A percentile compares a stretch with the other conserved stretches of the same genome.
These are phyloP conservation scores for Pristis pectinata DNA, from an alignment of 2,797 vertebrate species.

Conservation along the genomic window DNA sequence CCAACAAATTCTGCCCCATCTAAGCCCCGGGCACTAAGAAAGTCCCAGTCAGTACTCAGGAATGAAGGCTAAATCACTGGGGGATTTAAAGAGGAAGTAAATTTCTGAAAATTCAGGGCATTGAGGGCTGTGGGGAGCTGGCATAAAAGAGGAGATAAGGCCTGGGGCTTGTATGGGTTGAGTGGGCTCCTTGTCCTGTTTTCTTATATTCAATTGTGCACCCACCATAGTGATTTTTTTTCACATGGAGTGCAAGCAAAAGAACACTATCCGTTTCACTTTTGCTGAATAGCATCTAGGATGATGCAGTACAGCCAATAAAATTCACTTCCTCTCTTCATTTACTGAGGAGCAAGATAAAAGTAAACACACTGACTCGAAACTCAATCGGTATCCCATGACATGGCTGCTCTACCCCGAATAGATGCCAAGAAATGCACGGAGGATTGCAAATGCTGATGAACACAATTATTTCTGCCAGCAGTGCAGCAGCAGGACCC, in stretches of 20 bases:
- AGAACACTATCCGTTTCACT: neutral
- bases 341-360: neutral
- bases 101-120: too few species aligned
- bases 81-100: too few species aligned
- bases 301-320: neutral
- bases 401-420: too few species aligned
- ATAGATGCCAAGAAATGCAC: neutral
- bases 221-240: neutral
- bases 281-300: neutral
- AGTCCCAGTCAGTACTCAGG: too few species aligned
- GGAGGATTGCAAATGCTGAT: neutral
- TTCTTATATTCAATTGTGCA: neutral
- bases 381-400: neutral
- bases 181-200: too few species aligned
- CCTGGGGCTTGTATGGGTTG: too few species aligned
- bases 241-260: neutral
- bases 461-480: neutral
- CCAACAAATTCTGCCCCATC: too few species aligned
- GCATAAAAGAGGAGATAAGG: too few species aligned
- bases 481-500: too few species aligned
- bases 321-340: neutral
- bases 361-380: neutral
- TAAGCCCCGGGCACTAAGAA: too few species aligned
- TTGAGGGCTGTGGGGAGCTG: too few species aligned
- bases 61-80: too few species aligned